These are phyloP conservation scores for Coenonympha arcania DNA, from an alignment of 2,888 invertebrate genomes.

Conservation along the genomic window DNA sequence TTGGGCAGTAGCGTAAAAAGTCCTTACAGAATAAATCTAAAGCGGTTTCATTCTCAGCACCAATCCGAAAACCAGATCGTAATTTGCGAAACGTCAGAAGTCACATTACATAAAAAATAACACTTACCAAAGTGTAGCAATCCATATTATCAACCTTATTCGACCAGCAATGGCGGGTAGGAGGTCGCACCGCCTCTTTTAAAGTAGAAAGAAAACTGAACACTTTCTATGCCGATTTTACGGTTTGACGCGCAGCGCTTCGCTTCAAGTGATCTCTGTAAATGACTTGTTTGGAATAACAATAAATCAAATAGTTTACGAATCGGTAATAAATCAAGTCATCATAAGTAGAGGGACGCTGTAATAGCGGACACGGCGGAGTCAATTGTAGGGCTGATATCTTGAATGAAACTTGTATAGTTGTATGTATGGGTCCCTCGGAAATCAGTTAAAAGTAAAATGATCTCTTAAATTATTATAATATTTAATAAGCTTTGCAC, in stretches of 20 bases:
- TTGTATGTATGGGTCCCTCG: too few relatives aligned
- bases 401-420: too few relatives aligned
- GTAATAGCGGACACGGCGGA: too few relatives aligned
- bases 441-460: too few relatives aligned
- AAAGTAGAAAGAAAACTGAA: conserved; percentile 64
- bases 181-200: conserved; percentile 52
- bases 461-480: too few relatives aligned
- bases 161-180: conserved; percentile 43
- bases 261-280: conserved; percentile 25
- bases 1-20: neutral
- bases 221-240: conserved; percentile 64
- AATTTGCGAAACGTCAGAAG: conserved; percentile 18
- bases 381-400: too few relatives aligned
- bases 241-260: conserved; percentile 41
- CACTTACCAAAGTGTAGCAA: conserved; percentile 52
- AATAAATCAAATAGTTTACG: conserved; percentile 6
- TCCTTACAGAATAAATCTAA: neutral
- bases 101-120: conserved; percentile 25
- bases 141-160: conserved; percentile 43
- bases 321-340: conserved; percentile 1
- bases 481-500: too few relatives aligned
- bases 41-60: conserved; percentile 3
- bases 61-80: conserved; percentile 18
- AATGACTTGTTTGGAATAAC: conserved; percentile 11
- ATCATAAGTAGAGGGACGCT: too few relatives aligned